These are phyloP conservation scores for Stegana nigrithorax DNA, from an alignment of 2,888 invertebrate genomes.

Conservation along the genomic window DNA sequence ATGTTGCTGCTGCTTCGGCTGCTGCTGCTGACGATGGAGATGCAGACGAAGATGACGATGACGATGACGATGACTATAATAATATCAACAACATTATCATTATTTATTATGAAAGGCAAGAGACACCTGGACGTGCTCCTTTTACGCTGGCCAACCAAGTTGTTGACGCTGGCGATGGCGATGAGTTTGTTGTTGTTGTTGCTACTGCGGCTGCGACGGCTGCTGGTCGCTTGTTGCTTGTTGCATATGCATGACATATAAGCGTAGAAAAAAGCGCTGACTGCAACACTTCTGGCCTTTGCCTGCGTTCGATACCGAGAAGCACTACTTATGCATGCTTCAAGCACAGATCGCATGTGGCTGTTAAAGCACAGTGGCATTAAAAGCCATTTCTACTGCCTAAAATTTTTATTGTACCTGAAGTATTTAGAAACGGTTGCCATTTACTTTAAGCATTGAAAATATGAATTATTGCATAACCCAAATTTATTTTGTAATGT, in stretches of 20 bases:
- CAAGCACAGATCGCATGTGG: not conserved
- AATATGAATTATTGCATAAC: no score
- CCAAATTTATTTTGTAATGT: no score
- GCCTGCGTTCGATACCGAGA: not conserved
- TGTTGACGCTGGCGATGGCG: not conserved
- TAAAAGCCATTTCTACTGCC: no score
- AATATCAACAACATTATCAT: conserved; percentile 20
- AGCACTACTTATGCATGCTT: conserved; percentile 6
- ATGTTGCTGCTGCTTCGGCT: no score
- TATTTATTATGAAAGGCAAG: conserved; percentile 16
- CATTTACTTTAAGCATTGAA: no score
- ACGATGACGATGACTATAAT: conserved; percentile 18
- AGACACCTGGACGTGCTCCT: conserved; percentile 12
- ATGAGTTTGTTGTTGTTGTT: not conserved
- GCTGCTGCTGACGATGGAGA: no score
- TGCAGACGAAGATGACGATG: not conserved
- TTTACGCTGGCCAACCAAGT: not conserved
- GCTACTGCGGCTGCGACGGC: no score
- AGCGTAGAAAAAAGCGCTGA: conserved; percentile 8
- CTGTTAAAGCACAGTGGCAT: no score
- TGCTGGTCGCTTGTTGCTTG: no score
- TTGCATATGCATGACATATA: conserved; percentile 15
- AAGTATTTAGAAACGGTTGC: no score
- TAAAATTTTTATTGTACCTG: no score
- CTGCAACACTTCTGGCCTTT: conserved; percentile 7